A percentile compares a stretch with the other conserved stretches of the same genome.
Conservation (phyloP, 2,113 vertebrate genomes). For the Pteropus alecto region DNA sequence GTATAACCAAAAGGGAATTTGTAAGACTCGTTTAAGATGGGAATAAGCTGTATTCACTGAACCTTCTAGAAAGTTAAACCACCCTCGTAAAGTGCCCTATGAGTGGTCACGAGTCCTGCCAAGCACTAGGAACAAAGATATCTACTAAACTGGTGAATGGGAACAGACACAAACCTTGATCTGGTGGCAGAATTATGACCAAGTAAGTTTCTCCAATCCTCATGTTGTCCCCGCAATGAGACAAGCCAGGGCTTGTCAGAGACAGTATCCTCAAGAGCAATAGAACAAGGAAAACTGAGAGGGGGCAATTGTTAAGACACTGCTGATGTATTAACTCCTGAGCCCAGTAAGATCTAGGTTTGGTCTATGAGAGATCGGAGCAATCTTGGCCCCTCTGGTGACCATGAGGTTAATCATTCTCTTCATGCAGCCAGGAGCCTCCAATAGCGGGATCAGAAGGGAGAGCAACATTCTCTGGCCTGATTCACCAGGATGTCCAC, state of each 20-base stretch:
- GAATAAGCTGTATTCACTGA: not conserved
- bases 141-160: not conserved
- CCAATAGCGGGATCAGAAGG: not conserved
- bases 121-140: not conserved
- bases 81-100: not conserved
- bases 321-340: not conserved
- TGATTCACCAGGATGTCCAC: not conserved
- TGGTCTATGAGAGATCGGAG: not conserved
- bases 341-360: not conserved
- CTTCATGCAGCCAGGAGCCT: not conserved
- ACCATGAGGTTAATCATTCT: not conserved
- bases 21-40: not conserved
- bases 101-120: not conserved
- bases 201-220: not conserved
- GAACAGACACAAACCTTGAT: not conserved
- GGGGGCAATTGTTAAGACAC: not conserved
- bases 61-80: slow-evolving; percentile 17
- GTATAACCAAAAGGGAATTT: not conserved
- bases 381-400: not conserved
- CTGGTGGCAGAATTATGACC: not conserved
- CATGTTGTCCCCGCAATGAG: too few species aligned
- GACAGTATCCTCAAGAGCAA: not conserved
- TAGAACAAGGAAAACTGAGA: not conserved
- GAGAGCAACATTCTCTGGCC: not conserved
- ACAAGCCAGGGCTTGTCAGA: not conserved